Conservation (phyloP, 2,888 invertebrate species). For the Eledona agricola region DNA sequence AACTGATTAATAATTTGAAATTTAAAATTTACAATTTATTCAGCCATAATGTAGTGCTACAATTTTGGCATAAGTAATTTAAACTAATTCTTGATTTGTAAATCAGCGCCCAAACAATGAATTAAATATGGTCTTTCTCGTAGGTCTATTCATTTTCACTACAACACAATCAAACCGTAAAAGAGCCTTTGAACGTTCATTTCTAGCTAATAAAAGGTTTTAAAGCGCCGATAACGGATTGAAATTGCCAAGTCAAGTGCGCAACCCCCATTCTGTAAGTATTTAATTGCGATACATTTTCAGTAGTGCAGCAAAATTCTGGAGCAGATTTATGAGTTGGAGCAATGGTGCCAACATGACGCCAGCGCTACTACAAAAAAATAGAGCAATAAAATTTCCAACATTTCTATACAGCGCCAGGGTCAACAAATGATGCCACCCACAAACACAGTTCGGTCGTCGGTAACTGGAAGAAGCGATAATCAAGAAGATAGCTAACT, state of each 20-base stretch:
- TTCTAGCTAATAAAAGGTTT: too few relatives aligned
- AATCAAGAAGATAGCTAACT: constrained; percentile 24
- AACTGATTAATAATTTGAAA: too few relatives aligned
- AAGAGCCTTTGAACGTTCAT: too few relatives aligned
- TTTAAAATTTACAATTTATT: too few relatives aligned
- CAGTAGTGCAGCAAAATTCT: constrained; percentile 35
- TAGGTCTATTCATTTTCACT: too few relatives aligned
- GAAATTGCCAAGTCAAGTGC: constrained; percentile 9
- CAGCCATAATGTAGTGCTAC: too few relatives aligned
- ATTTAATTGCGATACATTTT: constrained; percentile 40
- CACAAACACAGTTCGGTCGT: constrained; percentile 6
- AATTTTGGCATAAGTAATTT: too few relatives aligned
- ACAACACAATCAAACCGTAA: too few relatives aligned
- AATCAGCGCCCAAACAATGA: too few relatives aligned
- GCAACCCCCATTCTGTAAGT: constrained; percentile 23
- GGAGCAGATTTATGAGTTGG: constrained; percentile 52
- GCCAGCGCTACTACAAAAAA: constrained; percentile 51
- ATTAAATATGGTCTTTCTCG: too few relatives aligned
- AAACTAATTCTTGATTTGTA: too few relatives aligned
- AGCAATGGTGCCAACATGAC: constrained; percentile 56
- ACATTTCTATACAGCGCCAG: constrained; percentile 31
- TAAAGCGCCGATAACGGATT: constrained; percentile 7
- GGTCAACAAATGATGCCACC: constrained; percentile 21
- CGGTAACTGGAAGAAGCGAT: constrained; percentile 13
- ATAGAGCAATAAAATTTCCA: constrained; percentile 47